phyloP scores from a whole-genome alignment of 92 coral and sea anemone genomes.

The Phymanthus crucifer region DNA sequence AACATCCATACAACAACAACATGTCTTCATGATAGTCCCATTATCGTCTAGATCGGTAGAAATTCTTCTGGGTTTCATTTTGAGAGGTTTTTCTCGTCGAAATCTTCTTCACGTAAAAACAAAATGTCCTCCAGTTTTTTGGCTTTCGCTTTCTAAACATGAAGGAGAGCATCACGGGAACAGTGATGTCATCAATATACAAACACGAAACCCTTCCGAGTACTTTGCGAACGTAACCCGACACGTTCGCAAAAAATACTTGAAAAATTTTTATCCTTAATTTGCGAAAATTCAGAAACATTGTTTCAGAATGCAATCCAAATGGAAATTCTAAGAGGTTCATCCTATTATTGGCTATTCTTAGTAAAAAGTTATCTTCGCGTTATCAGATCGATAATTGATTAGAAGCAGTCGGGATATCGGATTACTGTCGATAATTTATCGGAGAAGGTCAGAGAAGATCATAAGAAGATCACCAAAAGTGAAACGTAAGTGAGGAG shows the following conservation, averaged over 20 bases:
- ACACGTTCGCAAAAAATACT: no score
- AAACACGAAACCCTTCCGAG: neutral
- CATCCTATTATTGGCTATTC: no score
- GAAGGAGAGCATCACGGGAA: conserved; percentile 67
- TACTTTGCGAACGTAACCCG: neutral
- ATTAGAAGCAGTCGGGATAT: no score
- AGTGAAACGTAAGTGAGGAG: no score
- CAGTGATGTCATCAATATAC: conserved; percentile 62
- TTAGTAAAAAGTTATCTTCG: no score
- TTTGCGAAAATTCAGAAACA: neutral
- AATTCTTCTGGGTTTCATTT: conserved; percentile 77
- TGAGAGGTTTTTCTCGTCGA: neutral
- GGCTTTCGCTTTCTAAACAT: conserved; percentile 22
- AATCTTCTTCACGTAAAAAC: neutral
- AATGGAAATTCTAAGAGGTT: no score
- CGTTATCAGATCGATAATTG: no score
- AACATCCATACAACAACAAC: conserved; percentile 97
- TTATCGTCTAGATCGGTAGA: conserved; percentile 61
- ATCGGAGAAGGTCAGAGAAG: no score
- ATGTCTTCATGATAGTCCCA: conserved; percentile 82
- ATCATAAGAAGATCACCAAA: no score
- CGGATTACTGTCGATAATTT: no score
- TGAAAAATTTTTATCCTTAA: neutral
- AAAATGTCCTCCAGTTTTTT: conserved; percentile 18
- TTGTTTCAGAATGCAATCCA: no score